A percentile compares a stretch with the other conserved stretches of the same genome.
phyloP scores from a whole-genome alignment of 2,797 vertebrate genomes.

The Erithacus rubecula region DNA sequence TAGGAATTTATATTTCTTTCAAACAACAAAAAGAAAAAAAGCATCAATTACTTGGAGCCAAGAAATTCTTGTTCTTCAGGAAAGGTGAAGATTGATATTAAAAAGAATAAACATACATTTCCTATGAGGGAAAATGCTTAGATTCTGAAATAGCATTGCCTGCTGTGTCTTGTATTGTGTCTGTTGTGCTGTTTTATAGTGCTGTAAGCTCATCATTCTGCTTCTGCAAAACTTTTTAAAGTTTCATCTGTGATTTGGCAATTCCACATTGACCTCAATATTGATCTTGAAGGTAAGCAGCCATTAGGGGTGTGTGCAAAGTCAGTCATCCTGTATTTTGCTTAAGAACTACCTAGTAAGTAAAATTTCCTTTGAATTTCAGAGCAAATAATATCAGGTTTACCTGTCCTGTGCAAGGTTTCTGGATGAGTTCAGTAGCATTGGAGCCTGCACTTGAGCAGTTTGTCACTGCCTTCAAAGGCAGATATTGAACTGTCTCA shows the following conservation, averaged over 20 bases:
- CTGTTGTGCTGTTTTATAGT: not conserved
- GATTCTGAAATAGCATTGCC: not conserved
- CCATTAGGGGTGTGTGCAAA: not conserved
- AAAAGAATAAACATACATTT: not conserved
- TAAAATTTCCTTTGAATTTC: not conserved
- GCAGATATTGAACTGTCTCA: conserved; percentile 3
- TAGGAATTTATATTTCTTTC: not conserved
- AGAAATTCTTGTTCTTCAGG: not conserved
- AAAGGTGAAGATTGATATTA: not conserved
- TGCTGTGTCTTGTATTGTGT: not conserved
- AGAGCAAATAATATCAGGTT: conserved; percentile 2
- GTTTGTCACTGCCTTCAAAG: not conserved
- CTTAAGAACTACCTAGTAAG: not conserved
- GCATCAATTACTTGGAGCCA: not conserved
- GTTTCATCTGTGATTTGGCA: not conserved
- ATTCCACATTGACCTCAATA: not conserved
- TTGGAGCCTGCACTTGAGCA: not conserved
- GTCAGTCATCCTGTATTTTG: not conserved
- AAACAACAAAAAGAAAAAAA: not conserved
- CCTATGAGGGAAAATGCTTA: not conserved
- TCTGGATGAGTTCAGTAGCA: not conserved
- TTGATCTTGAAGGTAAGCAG: not conserved
- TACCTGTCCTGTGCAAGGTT: not conserved
- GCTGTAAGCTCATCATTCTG: not conserved
- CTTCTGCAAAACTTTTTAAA: not conserved